Evolutionary conservation across 2,888 invertebrate species (phyloP).

Genomic region (Tetanocera ferruginea): DNA sequence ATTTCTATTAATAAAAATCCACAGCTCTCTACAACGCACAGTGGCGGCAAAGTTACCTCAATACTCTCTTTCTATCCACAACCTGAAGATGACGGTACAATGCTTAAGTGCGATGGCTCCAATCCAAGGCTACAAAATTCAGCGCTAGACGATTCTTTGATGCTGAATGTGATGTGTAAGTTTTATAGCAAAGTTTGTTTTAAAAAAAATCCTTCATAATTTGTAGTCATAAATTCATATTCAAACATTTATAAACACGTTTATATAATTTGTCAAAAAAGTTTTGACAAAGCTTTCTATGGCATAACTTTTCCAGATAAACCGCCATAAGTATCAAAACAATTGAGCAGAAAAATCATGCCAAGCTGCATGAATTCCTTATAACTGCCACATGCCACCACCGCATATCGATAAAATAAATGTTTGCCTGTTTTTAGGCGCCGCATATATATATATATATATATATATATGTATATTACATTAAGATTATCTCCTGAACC

Average conservation of each 20-base stretch:
- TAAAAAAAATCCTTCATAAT: not conserved
- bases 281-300: not conserved
- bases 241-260: too few species aligned
- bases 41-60: conserved; percentile 82
- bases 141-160: conserved; percentile 84
- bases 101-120: conserved; percentile 87
- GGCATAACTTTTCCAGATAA: not conserved
- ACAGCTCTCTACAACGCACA: conserved; percentile 76
- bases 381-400: too few species aligned
- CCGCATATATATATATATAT: not conserved
- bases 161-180: conserved; percentile 92
- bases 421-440: conserved; percentile 4
- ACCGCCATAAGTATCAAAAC: not conserved
- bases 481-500: conserved; percentile 7
- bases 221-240: not conserved
- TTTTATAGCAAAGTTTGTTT: conserved; percentile 59
- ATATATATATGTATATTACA: too few species aligned
- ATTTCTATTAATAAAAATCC: not conserved
- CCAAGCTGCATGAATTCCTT: too few species aligned
- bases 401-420: not conserved
- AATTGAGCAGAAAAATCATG: too few species aligned
- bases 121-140: conserved; percentile 84
- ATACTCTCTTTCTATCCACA: conserved; percentile 84
- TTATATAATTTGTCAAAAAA: too few species aligned
- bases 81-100: conserved; percentile 87